Conservation (phyloP, 2,113 vertebrate species). For the Rhynchopsitta pachyrhyncha region DNA sequence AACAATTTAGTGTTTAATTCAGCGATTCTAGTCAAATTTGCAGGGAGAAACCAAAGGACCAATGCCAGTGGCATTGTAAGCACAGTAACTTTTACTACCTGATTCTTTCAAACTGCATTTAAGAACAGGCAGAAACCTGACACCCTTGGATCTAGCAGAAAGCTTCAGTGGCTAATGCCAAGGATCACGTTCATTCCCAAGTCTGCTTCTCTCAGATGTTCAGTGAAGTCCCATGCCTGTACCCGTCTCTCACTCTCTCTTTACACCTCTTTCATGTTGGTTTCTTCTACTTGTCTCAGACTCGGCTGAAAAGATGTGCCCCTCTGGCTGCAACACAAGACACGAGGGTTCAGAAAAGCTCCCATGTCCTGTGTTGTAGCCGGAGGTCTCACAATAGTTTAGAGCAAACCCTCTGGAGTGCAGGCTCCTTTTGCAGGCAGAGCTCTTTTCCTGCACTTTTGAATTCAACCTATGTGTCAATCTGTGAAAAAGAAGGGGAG, state of each 20-base stretch:
- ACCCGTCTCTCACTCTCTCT: not conserved
- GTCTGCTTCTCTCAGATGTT: not conserved
- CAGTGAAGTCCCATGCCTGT: not conserved
- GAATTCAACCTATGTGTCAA: not conserved
- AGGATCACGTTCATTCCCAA: not conserved
- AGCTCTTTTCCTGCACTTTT: not conserved
- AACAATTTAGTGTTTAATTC: not conserved
- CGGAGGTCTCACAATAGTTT: conserved; percentile 77
- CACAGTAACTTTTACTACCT: conserved; percentile 20
- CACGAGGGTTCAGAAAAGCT: conserved; percentile 83
- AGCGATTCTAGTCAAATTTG: not conserved
- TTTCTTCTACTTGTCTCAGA: conserved; percentile 39
- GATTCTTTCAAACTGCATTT: conserved; percentile 17
- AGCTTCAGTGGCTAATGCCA: conserved; percentile 3
- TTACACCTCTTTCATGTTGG: conserved; percentile 2
- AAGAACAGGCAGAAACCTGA: conserved; percentile 5
- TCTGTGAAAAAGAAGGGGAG: not conserved
- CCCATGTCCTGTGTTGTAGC: conserved; percentile 85
- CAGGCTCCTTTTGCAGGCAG: not conserved
- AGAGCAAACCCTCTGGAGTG: not conserved
- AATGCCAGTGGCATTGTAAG: not conserved
- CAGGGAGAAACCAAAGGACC: not conserved
- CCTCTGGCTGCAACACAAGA: conserved; percentile 88
- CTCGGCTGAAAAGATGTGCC: conserved; percentile 71
- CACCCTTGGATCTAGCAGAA: conserved; percentile 14